Evolutionary conservation across 2,797 vertebrate species (phyloP).

Genomic region (Phalanger gymnotis): DNA sequence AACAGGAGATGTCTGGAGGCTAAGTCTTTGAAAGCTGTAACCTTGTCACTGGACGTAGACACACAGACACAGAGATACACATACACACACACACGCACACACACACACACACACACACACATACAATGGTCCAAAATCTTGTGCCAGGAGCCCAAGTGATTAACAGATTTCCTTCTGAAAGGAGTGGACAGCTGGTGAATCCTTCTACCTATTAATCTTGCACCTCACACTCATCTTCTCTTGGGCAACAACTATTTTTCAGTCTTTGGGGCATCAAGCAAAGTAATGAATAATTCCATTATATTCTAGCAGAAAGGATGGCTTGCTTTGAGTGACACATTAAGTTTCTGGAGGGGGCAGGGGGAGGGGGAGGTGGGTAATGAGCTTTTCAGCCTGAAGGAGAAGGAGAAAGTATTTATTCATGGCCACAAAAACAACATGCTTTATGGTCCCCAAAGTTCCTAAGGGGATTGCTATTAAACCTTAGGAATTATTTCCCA

Average conservation of each 20-base stretch:
- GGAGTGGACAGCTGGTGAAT: slow-evolving; percentile 72
- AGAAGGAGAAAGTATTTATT: slow-evolving; percentile 57
- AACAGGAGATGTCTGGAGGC: neutral
- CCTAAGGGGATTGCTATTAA: slow-evolving; percentile 68
- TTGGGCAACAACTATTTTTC: slow-evolving; percentile 77
- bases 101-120: too few species aligned
- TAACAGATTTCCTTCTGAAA: slow-evolving; percentile 57
- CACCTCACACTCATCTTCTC: slow-evolving; percentile 55
- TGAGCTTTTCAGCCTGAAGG: neutral
- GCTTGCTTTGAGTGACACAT: slow-evolving; percentile 44
- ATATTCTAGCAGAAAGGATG: slow-evolving; percentile 61
- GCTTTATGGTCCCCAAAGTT: slow-evolving; percentile 67
- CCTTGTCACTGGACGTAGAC: slow-evolving; percentile 28
- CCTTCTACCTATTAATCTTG: slow-evolving; percentile 77
- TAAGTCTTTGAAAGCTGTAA: slow-evolving; percentile 58
- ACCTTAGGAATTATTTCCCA: slow-evolving; percentile 39
- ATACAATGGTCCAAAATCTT: slow-evolving; percentile 47
- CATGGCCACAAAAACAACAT: slow-evolving; percentile 61
- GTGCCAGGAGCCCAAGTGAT: slow-evolving; percentile 69
- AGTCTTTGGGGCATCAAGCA: slow-evolving; percentile 72
- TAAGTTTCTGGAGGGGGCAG: slow-evolving; percentile 53
- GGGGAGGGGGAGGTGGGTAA: neutral
- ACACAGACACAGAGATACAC: too few species aligned
- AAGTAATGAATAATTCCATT: slow-evolving; percentile 73
- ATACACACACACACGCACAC: neutral